Evolutionary conservation across 2,113 vertebrate species (phyloP), one percentile per base, ranked within the genome.

Genomic region (Labeo catla): DNA sequence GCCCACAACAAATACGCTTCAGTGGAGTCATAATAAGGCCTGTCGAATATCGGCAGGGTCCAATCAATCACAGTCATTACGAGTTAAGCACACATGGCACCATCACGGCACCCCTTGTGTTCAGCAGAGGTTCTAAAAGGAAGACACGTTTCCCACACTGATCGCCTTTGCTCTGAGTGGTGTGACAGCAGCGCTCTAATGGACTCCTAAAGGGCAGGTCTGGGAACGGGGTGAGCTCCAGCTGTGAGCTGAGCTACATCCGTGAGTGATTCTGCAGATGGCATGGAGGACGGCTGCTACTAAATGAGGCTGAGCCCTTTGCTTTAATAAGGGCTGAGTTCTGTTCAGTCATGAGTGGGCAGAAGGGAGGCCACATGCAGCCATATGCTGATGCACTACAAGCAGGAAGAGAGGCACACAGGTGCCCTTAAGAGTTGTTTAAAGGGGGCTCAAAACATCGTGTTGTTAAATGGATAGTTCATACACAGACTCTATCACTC

Each of bases 371-470:
- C 34, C 34, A 70, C 81, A 70, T 9, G 28, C 65, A 83, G 47
- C 4, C 45, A 1, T 83, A 50, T 70, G 57, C 54, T 80, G 19
- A 80, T 80, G 52, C 19, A 79, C 83, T 74, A 16, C 21, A 34
- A 61, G 57, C 12, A 23, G 21, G n/a, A 13, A 13, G 16, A 78
- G 43, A 52, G 52, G 61, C 47, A 11, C n/a, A 59, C 52, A 79
- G 84, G n/a, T 76, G 39, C 79, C 39, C 79, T 81, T 81, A 81
- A 65, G 79, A 47, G 59, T 65, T 81, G 19, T 80, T 45, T 80
- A 43, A 13, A 19, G 36, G 11, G 43, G 59, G 4, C 0, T 8
- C 21, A 65, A 28, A 81, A 43, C 19, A 65, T 49, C 36, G 45
- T 80, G 10, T 45, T 65, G 21, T 66, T 65, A 65, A 49, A 81